Percentiles rank a stretch among this genome's conserved stretches.
phyloP scores from a whole-genome alignment of 2,113 vertebrate species.

The Pipa parva region DNA sequence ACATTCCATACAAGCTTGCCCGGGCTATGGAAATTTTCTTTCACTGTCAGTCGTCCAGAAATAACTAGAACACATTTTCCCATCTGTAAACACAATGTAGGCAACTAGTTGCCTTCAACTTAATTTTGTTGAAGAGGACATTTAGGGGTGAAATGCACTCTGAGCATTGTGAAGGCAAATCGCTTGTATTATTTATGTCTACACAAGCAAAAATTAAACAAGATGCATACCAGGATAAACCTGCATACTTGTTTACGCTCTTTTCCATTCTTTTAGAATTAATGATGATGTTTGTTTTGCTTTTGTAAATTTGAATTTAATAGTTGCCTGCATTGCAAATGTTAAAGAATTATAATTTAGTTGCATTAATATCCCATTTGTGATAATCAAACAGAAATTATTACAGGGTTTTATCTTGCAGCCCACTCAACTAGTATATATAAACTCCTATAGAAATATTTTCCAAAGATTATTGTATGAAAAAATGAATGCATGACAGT shows the following conservation, averaged over 20 bases:
- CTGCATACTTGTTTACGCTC: slow-evolving; percentile 26
- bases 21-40: slow-evolving; percentile 35
- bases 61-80: slow-evolving; percentile 38
- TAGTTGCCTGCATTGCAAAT: neutral
- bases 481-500: too few species aligned
- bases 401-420: too few species aligned
- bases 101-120: slow-evolving; percentile 14
- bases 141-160: slow-evolving; percentile 9
- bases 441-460: too few species aligned
- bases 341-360: too few species aligned
- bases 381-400: too few species aligned
- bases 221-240: slow-evolving; percentile 26
- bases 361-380: too few species aligned
- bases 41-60: slow-evolving; percentile 41
- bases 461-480: too few species aligned
- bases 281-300: slow-evolving; percentile 2
- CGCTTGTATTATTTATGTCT: fast-evolving
- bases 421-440: too few species aligned
- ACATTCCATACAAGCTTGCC: slow-evolving; percentile 8
- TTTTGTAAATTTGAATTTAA: neutral
- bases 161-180: slow-evolving; percentile 16
- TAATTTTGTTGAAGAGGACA: slow-evolving; percentile 22
- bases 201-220: slow-evolving; percentile 27
- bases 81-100: slow-evolving; percentile 34
- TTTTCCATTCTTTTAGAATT: slow-evolving; percentile 20